Base-by-base conservation (phyloP, 2,797 vertebrate genomes). In the Pseudochromis fuscus region DNA sequence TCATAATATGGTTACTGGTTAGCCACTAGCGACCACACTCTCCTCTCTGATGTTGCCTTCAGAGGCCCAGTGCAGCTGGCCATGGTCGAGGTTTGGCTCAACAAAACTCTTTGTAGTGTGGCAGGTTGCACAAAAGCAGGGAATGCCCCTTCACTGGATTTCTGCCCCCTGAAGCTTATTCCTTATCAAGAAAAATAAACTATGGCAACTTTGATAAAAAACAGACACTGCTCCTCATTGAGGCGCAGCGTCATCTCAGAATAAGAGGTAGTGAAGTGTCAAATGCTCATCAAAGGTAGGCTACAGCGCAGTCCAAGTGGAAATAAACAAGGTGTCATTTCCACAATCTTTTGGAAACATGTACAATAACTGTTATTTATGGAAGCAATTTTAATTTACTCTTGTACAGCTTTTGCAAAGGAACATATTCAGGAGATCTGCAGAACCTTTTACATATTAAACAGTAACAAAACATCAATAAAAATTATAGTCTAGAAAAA, bases 21-120 rank as follows among this genome's bases (percentile, higher is more conserved):
- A 94, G 89, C 94, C 93, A 91, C 93, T 67, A 83, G 88, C 62
- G 72, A 94, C 93, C 93, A 77, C 93, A 94, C 79, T 88, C 67
- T 84, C 59, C 85, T 89, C 94, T 94, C 92, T 94, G 94, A 95
- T 92, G 94, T 94, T 93, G 87, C 93, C 93, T 93, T 94, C 92
- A 92, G 92, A 93, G 88, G 84, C 84, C 78, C 67, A 33, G 2
- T 82, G 87, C 92, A 93, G 90, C 89, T 93, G 94, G 89, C 92
- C 92, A 90, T 84, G 84, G 90, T 92, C 37, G 75, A 84, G 74
- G 79, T 77, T 83, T 84, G 87, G 87, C 83, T 64, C 49, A 87
- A 76, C 78, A 56, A 62, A 72, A 59, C 75, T 80, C 91, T 92
- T 92, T 93, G 88, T 93, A 92, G 88, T 93, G 87, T 85, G 87